Evolutionary conservation across 2,113 vertebrate genomes (phyloP).

Genomic region (Scomber scombrus): DNA sequence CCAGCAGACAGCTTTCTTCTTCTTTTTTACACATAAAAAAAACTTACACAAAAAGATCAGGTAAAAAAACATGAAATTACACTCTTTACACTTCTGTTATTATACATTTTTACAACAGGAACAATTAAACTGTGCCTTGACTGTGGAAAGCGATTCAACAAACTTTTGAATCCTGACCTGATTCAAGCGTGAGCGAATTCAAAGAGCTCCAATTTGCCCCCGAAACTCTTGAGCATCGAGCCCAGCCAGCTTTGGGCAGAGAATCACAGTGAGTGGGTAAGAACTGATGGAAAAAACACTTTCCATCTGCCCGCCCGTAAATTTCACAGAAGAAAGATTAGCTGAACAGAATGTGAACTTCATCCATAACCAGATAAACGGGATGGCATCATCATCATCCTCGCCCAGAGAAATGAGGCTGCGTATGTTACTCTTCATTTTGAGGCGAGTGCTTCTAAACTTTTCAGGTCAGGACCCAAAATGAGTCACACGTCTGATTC

Average conservation of each 20-base stretch:
- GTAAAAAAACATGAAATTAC: not conserved
- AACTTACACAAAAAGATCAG: not conserved
- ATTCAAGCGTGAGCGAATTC: not conserved
- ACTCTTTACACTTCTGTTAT: not conserved
- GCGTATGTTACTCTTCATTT: not conserved
- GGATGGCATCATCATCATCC: not conserved
- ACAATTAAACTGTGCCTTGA: not conserved
- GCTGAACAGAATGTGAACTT: conserved; percentile 13
- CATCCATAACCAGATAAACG: conserved; percentile 20
- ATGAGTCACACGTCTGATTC: conserved; percentile 31
- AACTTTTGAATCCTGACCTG: not conserved
- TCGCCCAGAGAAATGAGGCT: not conserved
- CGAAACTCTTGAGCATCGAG: not conserved
- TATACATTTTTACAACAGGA: not conserved
- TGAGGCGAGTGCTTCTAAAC: not conserved
- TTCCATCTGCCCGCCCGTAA: conserved; percentile 6
- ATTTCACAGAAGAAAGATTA: conserved; percentile 21
- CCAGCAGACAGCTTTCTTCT: too few species aligned
- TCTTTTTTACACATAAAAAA: not conserved
- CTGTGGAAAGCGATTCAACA: not conserved
- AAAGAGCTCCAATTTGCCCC: not conserved
- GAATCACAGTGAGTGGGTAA: conserved; percentile 7
- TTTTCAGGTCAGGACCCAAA: conserved; percentile 7
- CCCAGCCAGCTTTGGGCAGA: not conserved
- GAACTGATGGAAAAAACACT: conserved; percentile 35